Evolutionary conservation across 1,140 invertebrate species (phyloP), one percentile per base, ranked within the genome.

Genomic region (Dinothrombium tinctorium): DNA sequence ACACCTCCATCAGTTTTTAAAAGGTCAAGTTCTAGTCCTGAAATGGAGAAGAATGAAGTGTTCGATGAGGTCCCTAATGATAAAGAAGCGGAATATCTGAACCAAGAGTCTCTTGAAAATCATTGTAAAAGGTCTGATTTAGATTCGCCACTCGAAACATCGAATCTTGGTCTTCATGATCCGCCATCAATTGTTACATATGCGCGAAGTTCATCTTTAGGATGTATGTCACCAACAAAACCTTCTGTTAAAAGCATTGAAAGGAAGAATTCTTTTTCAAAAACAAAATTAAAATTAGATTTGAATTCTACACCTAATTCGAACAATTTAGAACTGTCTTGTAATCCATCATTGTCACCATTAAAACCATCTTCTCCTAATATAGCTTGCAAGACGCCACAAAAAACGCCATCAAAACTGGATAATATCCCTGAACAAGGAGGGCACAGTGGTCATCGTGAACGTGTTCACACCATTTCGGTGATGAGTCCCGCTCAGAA

Each of bases 21-120:
- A 3, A 64, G 80, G 38, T 80, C 77, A 12, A 82, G 82, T 64
- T 84, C 80, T 40, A 82, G 77, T 55, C 79, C 80, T 2, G 79
- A 84, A 64, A 83, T 86, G 78, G 47, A 26, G 28, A 41, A 2
- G 44, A 44, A 41, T 7, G 35, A 37, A 37, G 35, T 28, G 33
- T 31, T 11, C 15, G 35, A 14, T 29, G 14, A 19, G 28, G 22
- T 12, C 7, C 28, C 37, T 12, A n/a, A n/a, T 19, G 17, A 11
- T 11, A 19, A 36, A n/a, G 33, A 17, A 21, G 17, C 11, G 12
- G 20, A n/a, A 12, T 11, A n/a, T 11, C 11, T n/a, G 12, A 36
- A 11, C 17, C 14, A 36, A 17, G 33, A 36, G 17, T 17, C 33
- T 29, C 15, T 29, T 11, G 17, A 32, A 32, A 32, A 32, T 32